Evolutionary conservation across 2,888 invertebrate species (phyloP).

Genomic region (Cheilosia scutellata): DNA sequence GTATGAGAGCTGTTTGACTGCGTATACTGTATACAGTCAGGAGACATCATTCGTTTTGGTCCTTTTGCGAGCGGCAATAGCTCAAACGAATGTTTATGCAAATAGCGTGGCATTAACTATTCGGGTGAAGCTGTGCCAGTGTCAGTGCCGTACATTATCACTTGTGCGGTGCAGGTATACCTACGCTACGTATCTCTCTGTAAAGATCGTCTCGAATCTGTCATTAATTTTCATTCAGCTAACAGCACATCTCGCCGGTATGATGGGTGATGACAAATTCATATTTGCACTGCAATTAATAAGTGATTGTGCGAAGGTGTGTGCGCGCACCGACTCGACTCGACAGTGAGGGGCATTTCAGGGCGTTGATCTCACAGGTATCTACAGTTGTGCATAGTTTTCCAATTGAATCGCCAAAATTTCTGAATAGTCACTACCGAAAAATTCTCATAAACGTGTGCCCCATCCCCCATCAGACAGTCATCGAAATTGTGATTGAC

Average conservation of each 20-base stretch:
- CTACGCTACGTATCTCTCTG: constrained; percentile 11
- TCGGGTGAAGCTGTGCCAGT: constrained; percentile 41
- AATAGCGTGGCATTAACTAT: constrained; percentile 70
- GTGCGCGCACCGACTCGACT: constrained; percentile 19
- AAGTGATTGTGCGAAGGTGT: constrained; percentile 66
- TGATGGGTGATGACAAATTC: constrained; percentile 71
- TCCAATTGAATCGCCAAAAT: constrained; percentile 14
- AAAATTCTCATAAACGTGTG: constrained; percentile 14
- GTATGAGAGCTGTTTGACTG: constrained; percentile 24
- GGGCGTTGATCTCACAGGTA: constrained; percentile 55
- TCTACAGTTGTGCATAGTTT: not conserved
- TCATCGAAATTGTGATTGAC: constrained; percentile 42
- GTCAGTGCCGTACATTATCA: not conserved
- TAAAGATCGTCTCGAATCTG: constrained; percentile 63
- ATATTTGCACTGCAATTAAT: constrained; percentile 71
- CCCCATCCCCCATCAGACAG: not conserved
- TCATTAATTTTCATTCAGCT: constrained; percentile 73
- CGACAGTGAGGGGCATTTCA: constrained; percentile 40
- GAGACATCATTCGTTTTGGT: constrained; percentile 35
- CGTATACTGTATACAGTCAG: no score
- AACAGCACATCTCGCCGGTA: constrained; percentile 59
- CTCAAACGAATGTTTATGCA: constrained; percentile 75
- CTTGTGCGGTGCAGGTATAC: constrained; percentile 28
- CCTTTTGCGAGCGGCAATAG: constrained; percentile 68
- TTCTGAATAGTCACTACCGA: not conserved